These are phyloP conservation scores for Hyles lineata DNA, from an alignment of 2,888 invertebrate species.

Conservation along the genomic window DNA sequence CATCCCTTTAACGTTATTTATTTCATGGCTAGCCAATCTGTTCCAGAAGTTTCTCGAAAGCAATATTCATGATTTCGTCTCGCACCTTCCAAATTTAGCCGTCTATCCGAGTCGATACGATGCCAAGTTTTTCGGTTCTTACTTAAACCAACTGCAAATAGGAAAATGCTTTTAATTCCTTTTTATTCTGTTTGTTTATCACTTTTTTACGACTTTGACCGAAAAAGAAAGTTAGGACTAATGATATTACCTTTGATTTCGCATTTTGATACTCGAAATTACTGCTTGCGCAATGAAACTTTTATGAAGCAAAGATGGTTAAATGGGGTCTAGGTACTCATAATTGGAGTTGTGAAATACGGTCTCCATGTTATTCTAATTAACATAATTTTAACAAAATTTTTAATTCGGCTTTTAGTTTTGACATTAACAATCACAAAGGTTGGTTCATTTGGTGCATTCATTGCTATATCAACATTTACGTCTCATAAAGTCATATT, in stretches of 20 bases:
- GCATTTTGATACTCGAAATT: constrained; percentile 3
- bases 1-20: background rate
- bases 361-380: too few relatives aligned
- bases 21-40: background rate
- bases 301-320: too few relatives aligned
- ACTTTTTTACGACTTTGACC: background rate
- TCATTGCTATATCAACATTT: too few relatives aligned
- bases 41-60: background rate
- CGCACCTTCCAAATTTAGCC: background rate
- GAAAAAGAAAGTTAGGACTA: constrained; percentile 1
- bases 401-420: too few relatives aligned
- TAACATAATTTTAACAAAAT: too few relatives aligned
- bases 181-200: background rate
- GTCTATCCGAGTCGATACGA: background rate
- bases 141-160: background rate
- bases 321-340: too few relatives aligned
- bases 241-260: constrained; percentile 14
- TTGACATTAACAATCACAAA: too few relatives aligned
- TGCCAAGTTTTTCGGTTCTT: constrained; percentile 5
- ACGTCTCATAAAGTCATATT: too few relatives aligned
- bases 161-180: constrained; percentile 2
- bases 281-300: background rate
- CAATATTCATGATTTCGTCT: constrained; percentile 18
- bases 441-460: too few relatives aligned
- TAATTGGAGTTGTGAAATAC: too few relatives aligned